These are phyloP conservation scores for Allobates femoralis DNA, from an alignment of 2,797 vertebrate genomes.

Conservation along the genomic window DNA sequence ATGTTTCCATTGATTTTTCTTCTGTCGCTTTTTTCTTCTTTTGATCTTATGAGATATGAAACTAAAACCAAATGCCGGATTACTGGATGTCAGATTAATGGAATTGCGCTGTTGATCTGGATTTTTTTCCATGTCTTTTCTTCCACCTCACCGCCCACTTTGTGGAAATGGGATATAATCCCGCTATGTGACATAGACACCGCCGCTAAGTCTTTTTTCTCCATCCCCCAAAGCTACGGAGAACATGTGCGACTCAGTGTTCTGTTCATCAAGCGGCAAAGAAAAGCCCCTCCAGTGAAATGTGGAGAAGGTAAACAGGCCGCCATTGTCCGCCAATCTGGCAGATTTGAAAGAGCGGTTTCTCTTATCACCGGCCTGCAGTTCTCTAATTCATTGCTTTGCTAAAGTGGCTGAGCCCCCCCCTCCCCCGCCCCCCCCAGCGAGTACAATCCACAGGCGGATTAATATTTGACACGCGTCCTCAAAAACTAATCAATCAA, in stretches of 20 bases:
- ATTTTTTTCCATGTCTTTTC: background rate
- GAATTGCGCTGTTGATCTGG: background rate
- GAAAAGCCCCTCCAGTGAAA: slow-evolving; percentile 79
- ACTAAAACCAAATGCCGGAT: background rate
- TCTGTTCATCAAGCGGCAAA: slow-evolving; percentile 72
- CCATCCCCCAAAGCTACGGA: slow-evolving; percentile 65
- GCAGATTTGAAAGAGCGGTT: slow-evolving; percentile 80
- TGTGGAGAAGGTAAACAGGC: slow-evolving; percentile 88
- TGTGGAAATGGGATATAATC: background rate
- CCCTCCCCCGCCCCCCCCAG: slow-evolving; percentile 71
- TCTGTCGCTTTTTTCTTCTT: too few relatives aligned
- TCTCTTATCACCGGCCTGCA: slow-evolving; percentile 94
- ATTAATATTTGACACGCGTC: slow-evolving; percentile 96
- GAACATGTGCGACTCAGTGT: slow-evolving; percentile 71
- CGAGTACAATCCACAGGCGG: slow-evolving; percentile 91
- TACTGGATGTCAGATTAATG: background rate
- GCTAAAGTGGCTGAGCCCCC: slow-evolving; percentile 85
- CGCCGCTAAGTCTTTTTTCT: slow-evolving; percentile 53
- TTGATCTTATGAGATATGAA: too few relatives aligned
- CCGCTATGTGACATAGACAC: slow-evolving; percentile 1
- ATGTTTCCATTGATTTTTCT: too few relatives aligned
- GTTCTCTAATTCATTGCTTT: slow-evolving; percentile 89
- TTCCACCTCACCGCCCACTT: background rate
- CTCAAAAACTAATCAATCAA: slow-evolving; percentile 97
- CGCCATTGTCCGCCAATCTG: slow-evolving; percentile 84